A percentile compares a stretch with the other conserved stretches of the same genome.
These are phyloP conservation scores for Cecidostiba fungosa DNA, from an alignment of 2,888 invertebrate genomes.

Conservation along the genomic window DNA sequence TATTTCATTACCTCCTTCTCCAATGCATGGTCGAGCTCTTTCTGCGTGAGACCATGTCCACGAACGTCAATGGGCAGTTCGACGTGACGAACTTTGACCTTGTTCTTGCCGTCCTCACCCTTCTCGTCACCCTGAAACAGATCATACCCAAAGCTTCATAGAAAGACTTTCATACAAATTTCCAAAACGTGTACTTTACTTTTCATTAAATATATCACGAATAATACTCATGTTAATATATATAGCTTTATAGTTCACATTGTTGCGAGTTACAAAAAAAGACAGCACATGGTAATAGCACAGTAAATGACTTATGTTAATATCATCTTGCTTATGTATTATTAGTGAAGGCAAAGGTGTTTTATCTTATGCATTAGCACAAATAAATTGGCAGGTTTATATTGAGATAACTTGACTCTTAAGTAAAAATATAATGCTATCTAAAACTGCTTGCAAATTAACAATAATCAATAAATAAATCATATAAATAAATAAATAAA, in stretches of 20 bases:
- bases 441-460: slow-evolving; percentile 35
- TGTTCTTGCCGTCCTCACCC: slow-evolving; percentile 87
- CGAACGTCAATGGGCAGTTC: slow-evolving; percentile 92
- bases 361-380: no score
- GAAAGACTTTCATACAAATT: background rate
- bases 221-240: background rate
- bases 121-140: slow-evolving; percentile 78
- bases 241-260: background rate
- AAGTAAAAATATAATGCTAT: slow-evolving; percentile 62
- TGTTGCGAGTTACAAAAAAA: background rate
- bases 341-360: slow-evolving; percentile 15
- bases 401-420: slow-evolving; percentile 17
- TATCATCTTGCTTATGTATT: slow-evolving; percentile 21
- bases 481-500: slow-evolving; percentile 26
- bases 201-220: slow-evolving; percentile 2
- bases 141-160: slow-evolving; percentile 5
- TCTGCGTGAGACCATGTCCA: slow-evolving; percentile 87
- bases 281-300: slow-evolving; percentile 18
- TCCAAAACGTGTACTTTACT: background rate
- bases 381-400: background rate
- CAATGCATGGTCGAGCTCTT: slow-evolving; percentile 87
- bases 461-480: background rate
- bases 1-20: slow-evolving; percentile 87
- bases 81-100: slow-evolving; percentile 89
- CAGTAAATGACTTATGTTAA: slow-evolving; percentile 22